Conservation (phyloP, 2,888 invertebrate genomes). For the Apoda limacodes region DNA sequence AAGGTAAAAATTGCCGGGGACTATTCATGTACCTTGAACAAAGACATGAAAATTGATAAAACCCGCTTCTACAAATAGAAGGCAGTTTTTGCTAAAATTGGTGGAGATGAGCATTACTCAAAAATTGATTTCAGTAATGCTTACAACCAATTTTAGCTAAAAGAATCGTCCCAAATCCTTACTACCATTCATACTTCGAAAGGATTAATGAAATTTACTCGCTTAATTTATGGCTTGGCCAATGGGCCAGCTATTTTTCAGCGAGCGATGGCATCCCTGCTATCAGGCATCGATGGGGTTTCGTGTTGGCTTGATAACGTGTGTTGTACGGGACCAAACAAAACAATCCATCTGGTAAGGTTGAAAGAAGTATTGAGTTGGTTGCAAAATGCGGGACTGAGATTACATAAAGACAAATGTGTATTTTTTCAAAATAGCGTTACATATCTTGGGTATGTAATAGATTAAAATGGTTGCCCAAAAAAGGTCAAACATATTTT, state of each 20-base stretch:
- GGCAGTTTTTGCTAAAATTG: conserved; percentile 20
- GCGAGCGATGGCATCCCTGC: conserved; percentile 19
- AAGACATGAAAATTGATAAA: conserved; percentile 22
- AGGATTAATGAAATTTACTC: conserved; percentile 19
- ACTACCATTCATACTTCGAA: conserved; percentile 7
- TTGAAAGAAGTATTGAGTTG: conserved; percentile 3
- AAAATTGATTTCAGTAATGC: conserved; percentile 18
- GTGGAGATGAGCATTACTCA: conserved; percentile 19
- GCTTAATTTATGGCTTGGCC: conserved; percentile 18
- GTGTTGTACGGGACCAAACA: conserved; percentile 13
- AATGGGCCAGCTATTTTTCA: conserved; percentile 19
- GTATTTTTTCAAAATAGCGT: too few species aligned
- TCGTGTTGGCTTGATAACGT: conserved; percentile 17
- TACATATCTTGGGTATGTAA: conserved; percentile 17
- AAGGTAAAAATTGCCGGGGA: too few species aligned
- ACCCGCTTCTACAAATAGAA: conserved; percentile 20
- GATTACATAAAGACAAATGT: conserved; percentile 3
- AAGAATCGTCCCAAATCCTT: conserved; percentile 6
- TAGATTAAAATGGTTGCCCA: conserved; percentile 16
- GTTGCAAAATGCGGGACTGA: conserved; percentile 6
- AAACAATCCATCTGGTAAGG: conserved; percentile 2
- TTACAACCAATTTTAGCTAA: conserved; percentile 19
- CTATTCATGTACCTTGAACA: too few species aligned
- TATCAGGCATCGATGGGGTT: conserved; percentile 20
- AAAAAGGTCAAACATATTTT: conserved; percentile 13